phyloP scores from a whole-genome alignment of 1,140 invertebrate genomes.

The Tigriopus japonicus region DNA sequence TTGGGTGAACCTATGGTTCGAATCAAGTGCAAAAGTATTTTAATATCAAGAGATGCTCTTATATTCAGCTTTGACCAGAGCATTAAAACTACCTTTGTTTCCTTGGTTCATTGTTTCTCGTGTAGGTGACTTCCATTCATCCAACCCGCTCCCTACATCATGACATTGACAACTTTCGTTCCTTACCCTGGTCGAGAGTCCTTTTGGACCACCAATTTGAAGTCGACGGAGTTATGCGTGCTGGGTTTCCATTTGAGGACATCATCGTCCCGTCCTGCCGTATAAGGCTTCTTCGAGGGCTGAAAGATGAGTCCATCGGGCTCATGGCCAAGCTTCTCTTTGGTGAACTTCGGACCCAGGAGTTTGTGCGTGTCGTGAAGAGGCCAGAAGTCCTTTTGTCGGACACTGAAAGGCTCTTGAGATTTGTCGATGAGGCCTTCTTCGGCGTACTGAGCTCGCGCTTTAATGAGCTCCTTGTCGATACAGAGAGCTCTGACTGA shows the following conservation, averaged over 20 bases:
- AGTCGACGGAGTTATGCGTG: slow-evolving; percentile 85
- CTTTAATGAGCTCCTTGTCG: slow-evolving; percentile 12
- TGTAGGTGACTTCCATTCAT: too few relatives aligned
- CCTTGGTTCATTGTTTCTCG: too few relatives aligned
- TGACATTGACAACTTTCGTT: too few relatives aligned
- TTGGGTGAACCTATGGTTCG: too few relatives aligned
- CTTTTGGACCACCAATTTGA: slow-evolving; percentile 59
- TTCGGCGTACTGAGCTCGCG: neutral
- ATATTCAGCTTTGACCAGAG: too few relatives aligned
- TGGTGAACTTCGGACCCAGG: slow-evolving; percentile 30
- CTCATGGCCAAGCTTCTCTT: slow-evolving; percentile 59
- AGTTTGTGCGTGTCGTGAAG: slow-evolving; percentile 45
- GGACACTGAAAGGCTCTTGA: slow-evolving; percentile 65
- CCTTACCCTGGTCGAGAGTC: slow-evolving; percentile 50
- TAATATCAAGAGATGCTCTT: neutral
- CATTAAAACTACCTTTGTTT: too few relatives aligned
- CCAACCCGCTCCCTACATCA: too few relatives aligned
- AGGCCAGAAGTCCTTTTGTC: slow-evolving; percentile 75
- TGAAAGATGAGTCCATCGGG: slow-evolving; percentile 97
- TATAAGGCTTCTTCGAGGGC: slow-evolving; percentile 58
- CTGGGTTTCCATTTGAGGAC: slow-evolving; percentile 96
- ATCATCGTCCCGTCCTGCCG: slow-evolving; percentile 52
- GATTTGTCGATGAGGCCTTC: slow-evolving; percentile 43
- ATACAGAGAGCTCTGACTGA: slow-evolving; percentile 56
- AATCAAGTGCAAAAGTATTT: too few relatives aligned